phyloP scores from a whole-genome alignment of 2,113 vertebrate genomes.

The Catharus minimus region DNA sequence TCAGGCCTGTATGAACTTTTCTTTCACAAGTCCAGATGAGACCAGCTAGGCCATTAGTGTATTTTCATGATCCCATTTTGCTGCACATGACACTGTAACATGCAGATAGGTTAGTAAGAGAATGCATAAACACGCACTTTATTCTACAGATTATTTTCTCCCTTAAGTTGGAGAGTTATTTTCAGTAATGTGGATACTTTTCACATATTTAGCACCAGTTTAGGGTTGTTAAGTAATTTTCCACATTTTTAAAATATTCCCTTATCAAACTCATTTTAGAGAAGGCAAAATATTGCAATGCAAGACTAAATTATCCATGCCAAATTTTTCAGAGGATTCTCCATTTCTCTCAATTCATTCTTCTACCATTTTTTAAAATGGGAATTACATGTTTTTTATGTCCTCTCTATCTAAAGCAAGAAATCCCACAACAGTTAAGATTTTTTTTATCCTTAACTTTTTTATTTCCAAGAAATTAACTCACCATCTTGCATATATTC shows the following conservation, averaged over 20 bases:
- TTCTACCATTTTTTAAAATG: neutral
- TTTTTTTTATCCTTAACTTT: neutral
- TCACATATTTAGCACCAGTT: neutral
- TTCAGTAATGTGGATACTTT: neutral
- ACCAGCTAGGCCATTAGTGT: neutral
- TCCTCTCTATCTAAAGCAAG: neutral
- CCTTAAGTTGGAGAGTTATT: neutral
- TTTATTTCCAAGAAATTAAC: neutral
- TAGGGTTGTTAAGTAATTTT: neutral
- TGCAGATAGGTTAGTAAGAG: neutral
- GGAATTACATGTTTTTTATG: neutral
- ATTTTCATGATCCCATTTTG: neutral
- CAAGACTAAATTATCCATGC: neutral
- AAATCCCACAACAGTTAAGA: neutral
- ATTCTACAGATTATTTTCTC: neutral
- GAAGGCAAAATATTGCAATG: neutral
- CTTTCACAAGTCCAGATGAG: neutral
- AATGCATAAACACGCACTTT: neutral
- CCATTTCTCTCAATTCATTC: neutral
- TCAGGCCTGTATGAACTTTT: neutral
- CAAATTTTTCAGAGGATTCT: neutral
- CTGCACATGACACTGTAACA: neutral
- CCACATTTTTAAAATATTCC: neutral
- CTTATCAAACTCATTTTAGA: neutral
- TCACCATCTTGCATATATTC: neutral